phyloP scores from a whole-genome alignment of 2,113 vertebrate genomes.

The Onychostruthus taczanowskii region DNA sequence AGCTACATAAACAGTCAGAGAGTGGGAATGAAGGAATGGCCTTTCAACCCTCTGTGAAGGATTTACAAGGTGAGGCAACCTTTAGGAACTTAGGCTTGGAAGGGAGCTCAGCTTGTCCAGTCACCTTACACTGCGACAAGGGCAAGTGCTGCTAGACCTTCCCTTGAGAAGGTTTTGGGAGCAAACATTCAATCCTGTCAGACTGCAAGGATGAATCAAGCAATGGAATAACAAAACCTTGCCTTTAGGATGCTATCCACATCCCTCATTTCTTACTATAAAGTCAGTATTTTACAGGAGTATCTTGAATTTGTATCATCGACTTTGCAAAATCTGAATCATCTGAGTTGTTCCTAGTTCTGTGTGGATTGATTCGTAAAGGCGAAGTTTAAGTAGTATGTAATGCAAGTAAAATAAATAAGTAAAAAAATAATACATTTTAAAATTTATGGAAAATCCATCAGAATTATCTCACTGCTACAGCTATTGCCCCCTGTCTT shows the following conservation, averaged over 20 bases:
- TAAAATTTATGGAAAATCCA: background rate
- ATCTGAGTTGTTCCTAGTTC: background rate
- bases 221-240: background rate
- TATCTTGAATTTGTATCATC: background rate
- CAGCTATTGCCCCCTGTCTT: background rate
- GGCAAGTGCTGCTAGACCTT: background rate
- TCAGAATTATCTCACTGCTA: background rate
- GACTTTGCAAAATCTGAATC: background rate
- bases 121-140: fast-evolving
- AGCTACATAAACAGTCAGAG: background rate
- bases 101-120: background rate
- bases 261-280: background rate
- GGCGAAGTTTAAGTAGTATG: background rate
- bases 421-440: background rate
- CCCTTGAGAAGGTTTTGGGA: background rate
- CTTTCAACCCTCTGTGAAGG: background rate
- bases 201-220: background rate
- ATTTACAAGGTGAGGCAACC: background rate
- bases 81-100: background rate
- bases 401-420: background rate
- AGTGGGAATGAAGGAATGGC: background rate
- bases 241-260: background rate
- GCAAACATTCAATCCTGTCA: background rate
- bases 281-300: background rate
- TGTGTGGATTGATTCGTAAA: background rate